Conservation (phyloP, 2,888 invertebrate species). For the Conomelus anceps region DNA sequence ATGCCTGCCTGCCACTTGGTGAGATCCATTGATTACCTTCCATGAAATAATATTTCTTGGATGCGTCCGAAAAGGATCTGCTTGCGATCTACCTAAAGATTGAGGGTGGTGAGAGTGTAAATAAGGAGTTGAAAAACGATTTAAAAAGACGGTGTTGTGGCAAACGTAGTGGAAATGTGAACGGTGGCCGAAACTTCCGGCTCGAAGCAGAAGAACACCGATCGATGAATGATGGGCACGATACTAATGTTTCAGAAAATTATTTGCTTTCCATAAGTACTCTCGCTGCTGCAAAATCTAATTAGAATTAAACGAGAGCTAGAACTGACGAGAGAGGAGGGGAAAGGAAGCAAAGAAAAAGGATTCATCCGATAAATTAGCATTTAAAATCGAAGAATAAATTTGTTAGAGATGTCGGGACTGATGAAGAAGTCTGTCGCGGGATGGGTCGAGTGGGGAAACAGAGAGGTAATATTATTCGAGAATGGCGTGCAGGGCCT, state of each 20-base stretch:
- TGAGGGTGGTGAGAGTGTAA: not conserved
- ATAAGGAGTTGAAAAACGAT: not conserved
- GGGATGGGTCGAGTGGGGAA: not conserved
- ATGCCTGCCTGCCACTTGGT: too few species aligned
- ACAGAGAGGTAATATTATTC: conserved; percentile 17
- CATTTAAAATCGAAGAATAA: conserved; percentile 20
- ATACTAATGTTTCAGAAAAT: not conserved
- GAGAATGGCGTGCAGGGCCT: conserved; percentile 20
- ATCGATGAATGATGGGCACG: not conserved
- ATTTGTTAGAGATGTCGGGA: conserved; percentile 16
- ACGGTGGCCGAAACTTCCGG: not conserved
- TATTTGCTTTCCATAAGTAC: not conserved
- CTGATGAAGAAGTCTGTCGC: conserved; percentile 8
- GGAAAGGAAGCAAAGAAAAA: not conserved
- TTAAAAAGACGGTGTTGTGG: not conserved
- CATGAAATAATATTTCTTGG: too few species aligned
- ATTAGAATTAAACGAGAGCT: not conserved
- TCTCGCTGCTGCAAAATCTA: not conserved
- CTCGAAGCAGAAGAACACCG: not conserved
- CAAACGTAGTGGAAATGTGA: not conserved
- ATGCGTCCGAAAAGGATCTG: too few species aligned
- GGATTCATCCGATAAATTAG: conserved; percentile 16
- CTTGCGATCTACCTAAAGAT: too few species aligned
- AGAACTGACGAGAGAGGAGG: not conserved
- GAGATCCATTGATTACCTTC: too few species aligned